Conservation (phyloP, 2,888 invertebrate species). For the Steinernema carpocapsae region DNA sequence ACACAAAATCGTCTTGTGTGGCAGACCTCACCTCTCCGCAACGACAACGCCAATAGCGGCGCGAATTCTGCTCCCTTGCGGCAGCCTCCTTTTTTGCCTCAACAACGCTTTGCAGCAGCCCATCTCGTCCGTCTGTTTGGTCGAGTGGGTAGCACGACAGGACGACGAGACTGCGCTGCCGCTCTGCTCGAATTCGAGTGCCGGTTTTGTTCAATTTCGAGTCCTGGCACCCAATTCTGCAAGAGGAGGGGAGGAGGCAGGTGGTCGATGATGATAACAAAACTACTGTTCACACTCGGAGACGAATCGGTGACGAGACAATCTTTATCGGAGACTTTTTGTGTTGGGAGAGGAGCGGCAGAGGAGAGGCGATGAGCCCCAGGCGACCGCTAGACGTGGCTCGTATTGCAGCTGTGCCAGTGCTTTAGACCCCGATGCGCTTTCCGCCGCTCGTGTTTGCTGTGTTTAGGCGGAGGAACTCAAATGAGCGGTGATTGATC, state of each 20-base stretch:
- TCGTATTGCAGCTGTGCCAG: too few relatives aligned
- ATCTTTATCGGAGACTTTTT: slow-evolving; percentile 4
- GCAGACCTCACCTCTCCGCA: background rate
- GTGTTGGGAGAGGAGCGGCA: background rate
- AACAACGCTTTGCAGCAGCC: background rate
- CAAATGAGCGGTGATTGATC: too few relatives aligned
- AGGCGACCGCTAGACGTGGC: too few relatives aligned
- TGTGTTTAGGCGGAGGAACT: too few relatives aligned
- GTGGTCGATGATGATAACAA: background rate
- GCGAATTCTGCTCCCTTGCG: background rate
- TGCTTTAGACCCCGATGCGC: too few relatives aligned
- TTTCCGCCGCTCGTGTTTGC: too few relatives aligned
- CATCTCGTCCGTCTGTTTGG: slow-evolving; percentile 2
- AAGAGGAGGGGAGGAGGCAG: background rate
- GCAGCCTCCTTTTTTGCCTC: background rate
- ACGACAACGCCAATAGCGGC: background rate
- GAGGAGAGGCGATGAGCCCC: background rate
- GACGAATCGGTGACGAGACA: background rate
- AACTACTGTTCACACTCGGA: slow-evolving; percentile 11
- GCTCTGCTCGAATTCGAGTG: too few relatives aligned
- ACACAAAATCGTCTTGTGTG: background rate
- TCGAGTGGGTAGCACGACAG: slow-evolving; percentile 12
- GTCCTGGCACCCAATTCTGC: background rate
- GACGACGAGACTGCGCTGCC: too few relatives aligned
- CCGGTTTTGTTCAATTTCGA: too few relatives aligned